Evolutionary conservation across 2,113 vertebrate genomes (phyloP).

Genomic region (Myocastor coypus): DNA sequence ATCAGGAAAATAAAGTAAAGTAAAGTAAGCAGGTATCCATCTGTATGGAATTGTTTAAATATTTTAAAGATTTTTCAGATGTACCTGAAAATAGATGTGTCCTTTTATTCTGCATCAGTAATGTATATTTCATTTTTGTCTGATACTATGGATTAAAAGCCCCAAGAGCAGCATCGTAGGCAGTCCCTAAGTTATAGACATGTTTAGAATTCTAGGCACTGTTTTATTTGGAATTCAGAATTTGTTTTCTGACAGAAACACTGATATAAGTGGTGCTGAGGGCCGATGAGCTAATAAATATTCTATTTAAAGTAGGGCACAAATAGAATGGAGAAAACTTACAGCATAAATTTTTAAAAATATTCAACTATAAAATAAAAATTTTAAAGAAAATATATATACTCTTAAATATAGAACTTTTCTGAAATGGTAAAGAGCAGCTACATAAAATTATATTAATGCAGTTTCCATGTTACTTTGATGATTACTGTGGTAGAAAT

Average conservation of each 20-base stretch:
- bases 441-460: conserved; percentile 2
- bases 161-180: neutral
- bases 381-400: neutral
- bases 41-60: neutral
- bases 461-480: neutral
- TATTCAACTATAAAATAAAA: conserved; percentile 39
- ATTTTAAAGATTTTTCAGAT: neutral
- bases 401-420: neutral
- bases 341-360: conserved; percentile 22
- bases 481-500: neutral
- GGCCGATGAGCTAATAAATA: conserved; percentile 22
- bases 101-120: neutral
- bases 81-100: neutral
- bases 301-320: neutral
- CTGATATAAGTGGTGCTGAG: neutral
- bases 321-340: neutral
- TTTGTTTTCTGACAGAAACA: conserved; percentile 13
- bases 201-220: neutral
- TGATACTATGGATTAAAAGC: neutral
- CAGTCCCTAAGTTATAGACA: neutral
- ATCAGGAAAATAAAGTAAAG: neutral
- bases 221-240: conserved; percentile 7
- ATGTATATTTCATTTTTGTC: neutral
- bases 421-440: neutral
- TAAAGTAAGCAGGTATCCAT: neutral